Conservation (phyloP, 1,140 invertebrate genomes). For the Pogonognathellus flavescens region DNA sequence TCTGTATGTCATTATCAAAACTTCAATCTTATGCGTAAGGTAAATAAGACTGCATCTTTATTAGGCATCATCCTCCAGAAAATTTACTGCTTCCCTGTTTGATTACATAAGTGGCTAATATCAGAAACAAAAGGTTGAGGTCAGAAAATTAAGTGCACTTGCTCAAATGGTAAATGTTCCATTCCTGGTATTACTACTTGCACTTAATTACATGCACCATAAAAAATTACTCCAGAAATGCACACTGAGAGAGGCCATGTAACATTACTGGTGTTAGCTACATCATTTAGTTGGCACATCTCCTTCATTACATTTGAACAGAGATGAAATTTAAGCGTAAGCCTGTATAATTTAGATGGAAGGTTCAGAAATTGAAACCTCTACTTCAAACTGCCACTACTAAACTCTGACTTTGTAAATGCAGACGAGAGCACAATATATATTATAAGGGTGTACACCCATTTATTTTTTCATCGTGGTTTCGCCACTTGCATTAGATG, state of each 20-base stretch:
- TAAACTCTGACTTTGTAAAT: not conserved
- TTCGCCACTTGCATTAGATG: not conserved
- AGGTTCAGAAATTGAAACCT: not conserved
- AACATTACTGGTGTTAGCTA: not conserved
- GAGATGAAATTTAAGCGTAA: not conserved
- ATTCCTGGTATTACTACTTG: too few relatives aligned
- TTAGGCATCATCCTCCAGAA: not conserved
- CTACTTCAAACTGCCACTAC: not conserved
- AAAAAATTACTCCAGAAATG: slow-evolving; percentile 8
- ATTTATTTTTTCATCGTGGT: not conserved
- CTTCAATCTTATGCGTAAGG: too few relatives aligned
- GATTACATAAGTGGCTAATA: not conserved
- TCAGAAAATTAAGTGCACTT: slow-evolving; percentile 5
- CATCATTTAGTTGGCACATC: not conserved
- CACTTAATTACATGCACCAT: not conserved
- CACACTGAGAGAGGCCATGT: not conserved
- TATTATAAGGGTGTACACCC: not conserved
- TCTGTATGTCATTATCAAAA: too few relatives aligned
- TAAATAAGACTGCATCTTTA: too few relatives aligned
- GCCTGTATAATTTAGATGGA: not conserved
- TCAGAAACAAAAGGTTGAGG: not conserved
- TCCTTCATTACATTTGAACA: not conserved
- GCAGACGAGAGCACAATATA: not conserved
- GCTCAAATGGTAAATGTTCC: not conserved
- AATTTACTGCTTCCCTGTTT: not conserved